Conservation (phyloP, 30 jellyfish, hydroid and myxozoan species). For the Nemopilema nomurai region DNA sequence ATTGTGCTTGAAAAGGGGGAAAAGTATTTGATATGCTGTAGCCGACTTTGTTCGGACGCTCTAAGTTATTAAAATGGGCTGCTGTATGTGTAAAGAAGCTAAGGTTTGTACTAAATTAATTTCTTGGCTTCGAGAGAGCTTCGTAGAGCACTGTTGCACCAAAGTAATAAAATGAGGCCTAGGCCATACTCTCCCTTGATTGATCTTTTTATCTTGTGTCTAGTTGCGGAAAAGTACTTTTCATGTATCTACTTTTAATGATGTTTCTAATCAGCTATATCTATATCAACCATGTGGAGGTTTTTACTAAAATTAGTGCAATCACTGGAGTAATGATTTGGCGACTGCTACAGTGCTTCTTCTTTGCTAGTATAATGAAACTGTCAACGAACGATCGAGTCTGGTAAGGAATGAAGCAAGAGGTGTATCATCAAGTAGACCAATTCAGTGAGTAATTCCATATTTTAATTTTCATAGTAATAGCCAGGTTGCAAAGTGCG, state of each 20-base stretch:
- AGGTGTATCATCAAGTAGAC: conserved; percentile 54
- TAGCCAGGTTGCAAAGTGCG: no score
- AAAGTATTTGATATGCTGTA: not conserved
- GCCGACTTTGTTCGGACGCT: not conserved
- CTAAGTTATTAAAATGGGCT: conserved; percentile 30
- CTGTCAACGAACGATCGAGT: conserved; percentile 60
- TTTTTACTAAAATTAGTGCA: not conserved
- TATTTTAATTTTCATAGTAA: not conserved
- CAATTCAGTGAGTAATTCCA: conserved; percentile 43
- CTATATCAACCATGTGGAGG: not conserved
- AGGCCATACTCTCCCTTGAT: no score
- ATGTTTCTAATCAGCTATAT: not conserved
- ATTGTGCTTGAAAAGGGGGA: not conserved
- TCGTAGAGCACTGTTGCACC: not conserved
- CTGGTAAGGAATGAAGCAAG: conserved; percentile 56
- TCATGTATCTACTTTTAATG: no score
- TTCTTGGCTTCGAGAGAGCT: not conserved
- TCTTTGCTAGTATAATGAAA: conserved; percentile 36
- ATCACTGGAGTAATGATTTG: not conserved
- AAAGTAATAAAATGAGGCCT: no score
- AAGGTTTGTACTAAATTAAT: conserved; percentile 12
- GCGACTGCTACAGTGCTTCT: not conserved
- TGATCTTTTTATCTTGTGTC: no score
- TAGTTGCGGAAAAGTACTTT: no score
- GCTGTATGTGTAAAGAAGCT: conserved; percentile 57